Evolutionary conservation across 1,140 invertebrate genomes (phyloP).

Genomic region (Stegodyphus dumicola): DNA sequence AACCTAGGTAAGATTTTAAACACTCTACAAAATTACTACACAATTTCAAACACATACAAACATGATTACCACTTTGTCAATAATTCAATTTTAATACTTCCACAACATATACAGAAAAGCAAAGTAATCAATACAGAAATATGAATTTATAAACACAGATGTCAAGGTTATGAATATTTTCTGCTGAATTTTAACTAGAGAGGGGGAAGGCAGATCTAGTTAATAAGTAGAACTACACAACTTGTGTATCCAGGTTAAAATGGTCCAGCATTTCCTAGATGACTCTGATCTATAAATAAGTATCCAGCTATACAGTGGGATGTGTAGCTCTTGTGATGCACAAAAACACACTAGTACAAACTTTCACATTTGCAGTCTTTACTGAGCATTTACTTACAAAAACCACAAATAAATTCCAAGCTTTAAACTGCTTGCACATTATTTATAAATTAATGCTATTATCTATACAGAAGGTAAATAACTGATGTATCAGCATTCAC

Average conservation of each 20-base stretch:
- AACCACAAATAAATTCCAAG: neutral
- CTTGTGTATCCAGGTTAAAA: constrained; percentile 44
- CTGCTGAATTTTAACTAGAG: constrained; percentile 4
- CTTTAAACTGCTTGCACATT: neutral
- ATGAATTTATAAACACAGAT: constrained; percentile 20
- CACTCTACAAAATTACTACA: too few species aligned
- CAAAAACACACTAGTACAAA: neutral
- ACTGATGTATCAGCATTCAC: too few species aligned
- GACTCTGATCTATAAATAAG: constrained; percentile 24
- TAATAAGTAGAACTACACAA: constrained; percentile 28
- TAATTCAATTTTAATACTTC: constrained; percentile 48
- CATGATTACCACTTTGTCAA: neutral
- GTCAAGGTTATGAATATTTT: constrained; percentile 24
- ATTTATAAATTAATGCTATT: neutral
- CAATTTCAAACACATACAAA: too few species aligned
- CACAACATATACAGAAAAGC: constrained; percentile 52
- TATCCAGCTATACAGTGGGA: constrained; percentile 33
- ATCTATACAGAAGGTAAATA: neutral
- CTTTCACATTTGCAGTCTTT: neutral
- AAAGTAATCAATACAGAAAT: constrained; percentile 19
- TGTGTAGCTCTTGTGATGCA: neutral
- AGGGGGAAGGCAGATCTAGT: constrained; percentile 24
- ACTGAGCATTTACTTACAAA: neutral
- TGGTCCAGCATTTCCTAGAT: constrained; percentile 55
- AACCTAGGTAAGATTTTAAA: too few species aligned